phyloP scores from a whole-genome alignment of 2,113 vertebrate genomes.

The Percopsis transmontana region DNA sequence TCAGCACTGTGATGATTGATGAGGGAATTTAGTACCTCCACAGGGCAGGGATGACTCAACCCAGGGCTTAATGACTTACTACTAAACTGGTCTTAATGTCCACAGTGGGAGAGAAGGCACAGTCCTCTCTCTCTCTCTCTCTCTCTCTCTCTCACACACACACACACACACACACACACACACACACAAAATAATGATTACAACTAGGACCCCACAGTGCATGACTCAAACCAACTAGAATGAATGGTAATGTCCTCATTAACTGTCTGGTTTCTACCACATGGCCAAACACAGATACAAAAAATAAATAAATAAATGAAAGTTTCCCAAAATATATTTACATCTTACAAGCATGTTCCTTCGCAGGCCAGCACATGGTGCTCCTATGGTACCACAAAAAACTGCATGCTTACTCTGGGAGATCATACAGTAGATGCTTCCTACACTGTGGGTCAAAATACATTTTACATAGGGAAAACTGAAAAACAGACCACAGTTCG shows the following conservation, averaged over 20 bases:
- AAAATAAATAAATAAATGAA: no score
- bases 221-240: constrained; percentile 55
- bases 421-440: not conserved
- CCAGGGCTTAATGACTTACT: constrained; percentile 66
- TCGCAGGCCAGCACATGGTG: no score
- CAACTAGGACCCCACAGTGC: constrained; percentile 43
- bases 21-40: constrained; percentile 70
- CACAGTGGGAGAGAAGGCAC: constrained; percentile 51
- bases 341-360: no score
- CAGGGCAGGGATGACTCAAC: constrained; percentile 71
- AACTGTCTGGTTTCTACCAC: constrained; percentile 47
- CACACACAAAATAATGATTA: constrained; percentile 42
- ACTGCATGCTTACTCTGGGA: not conserved
- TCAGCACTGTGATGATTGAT: constrained; percentile 28
- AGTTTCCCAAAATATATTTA: no score
- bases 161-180: constrained; percentile 18
- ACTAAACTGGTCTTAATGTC: constrained; percentile 59
- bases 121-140: constrained; percentile 27
- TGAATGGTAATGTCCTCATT: constrained; percentile 59
- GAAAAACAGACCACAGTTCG: not conserved
- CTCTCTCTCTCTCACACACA: not conserved
- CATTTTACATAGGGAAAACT: not conserved
- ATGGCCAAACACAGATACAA: constrained; percentile 30
- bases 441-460: constrained; percentile 4
- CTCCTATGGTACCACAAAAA: not conserved